Conservation (phyloP, 2,888 invertebrate genomes). For the Psococerastis gibbosa region DNA sequence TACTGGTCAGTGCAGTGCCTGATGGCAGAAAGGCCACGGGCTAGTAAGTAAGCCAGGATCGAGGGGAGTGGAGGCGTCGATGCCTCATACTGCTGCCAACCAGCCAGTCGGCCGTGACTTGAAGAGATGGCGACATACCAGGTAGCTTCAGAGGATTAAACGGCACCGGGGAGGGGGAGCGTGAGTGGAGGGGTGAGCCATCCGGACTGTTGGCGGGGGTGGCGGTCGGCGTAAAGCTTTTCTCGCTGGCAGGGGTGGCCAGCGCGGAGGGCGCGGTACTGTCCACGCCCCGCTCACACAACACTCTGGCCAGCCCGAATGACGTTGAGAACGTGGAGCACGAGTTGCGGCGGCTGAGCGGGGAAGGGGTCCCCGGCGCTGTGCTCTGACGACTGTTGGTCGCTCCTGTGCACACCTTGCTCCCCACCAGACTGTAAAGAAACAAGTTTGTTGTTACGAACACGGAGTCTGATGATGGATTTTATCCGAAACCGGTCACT, state of each 20-base stretch:
- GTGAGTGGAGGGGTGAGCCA: slow-evolving; percentile 34
- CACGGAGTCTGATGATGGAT: no score
- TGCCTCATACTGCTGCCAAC: no score
- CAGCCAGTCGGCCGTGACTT: no score
- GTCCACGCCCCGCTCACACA: slow-evolving; percentile 59
- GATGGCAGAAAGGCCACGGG: slow-evolving; percentile 27
- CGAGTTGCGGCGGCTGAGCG: slow-evolving; percentile 56
- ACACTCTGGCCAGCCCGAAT: slow-evolving; percentile 49
- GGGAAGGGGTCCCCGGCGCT: slow-evolving; percentile 31
- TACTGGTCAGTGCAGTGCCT: no score
- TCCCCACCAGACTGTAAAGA: slow-evolving; percentile 35
- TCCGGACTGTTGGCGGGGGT: slow-evolving; percentile 78
- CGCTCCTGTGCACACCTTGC: slow-evolving; percentile 45
- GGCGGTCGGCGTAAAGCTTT: slow-evolving; percentile 58
- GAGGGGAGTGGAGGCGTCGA: no score
- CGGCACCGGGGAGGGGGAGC: slow-evolving; percentile 38
- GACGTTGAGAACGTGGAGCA: slow-evolving; percentile 62
- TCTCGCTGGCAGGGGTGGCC: slow-evolving; percentile 40
- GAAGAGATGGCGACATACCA: slow-evolving; percentile 34
- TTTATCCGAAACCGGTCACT: no score
- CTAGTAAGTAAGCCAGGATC: no score
- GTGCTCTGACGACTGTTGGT: slow-evolving; percentile 26
- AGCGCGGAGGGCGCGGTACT: slow-evolving; percentile 49
- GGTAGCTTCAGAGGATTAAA: slow-evolving; percentile 30
- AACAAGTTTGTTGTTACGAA: no score